Base-by-base conservation (phyloP, 92 coral and sea anemone species). In the Phenganax stokvisi region DNA sequence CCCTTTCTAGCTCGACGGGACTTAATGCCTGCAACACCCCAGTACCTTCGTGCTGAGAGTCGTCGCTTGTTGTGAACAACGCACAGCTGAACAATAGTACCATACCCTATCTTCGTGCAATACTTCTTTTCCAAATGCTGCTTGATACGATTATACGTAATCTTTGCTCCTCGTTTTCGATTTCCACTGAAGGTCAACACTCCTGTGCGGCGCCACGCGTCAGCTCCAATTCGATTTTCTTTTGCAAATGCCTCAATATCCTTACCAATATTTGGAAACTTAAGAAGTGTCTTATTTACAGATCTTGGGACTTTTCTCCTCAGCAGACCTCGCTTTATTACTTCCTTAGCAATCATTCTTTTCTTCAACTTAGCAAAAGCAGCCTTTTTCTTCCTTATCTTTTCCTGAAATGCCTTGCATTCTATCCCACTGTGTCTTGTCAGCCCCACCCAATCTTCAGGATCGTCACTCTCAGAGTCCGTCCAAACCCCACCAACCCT, bases 201-300 rank as follows among this genome's bases (percentile, higher is more conserved):
- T 7, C 87, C 85, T 0, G 90, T 87, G 25, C 84, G 72, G 6
- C 84, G 76, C 90, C 90, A 87, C 2, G 87, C 68, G 68, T 87
- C 87, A 7, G 90, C 88, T 53, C 88, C 90, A 76, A 88, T 60
- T 25, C 88, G 60, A 17, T 63, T 88, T 28, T 84, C 87, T 17
- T 72, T 59, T 0, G 83, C 89, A 84, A 79, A 87, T 7, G 56
- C 66, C 71, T 87, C 89, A 53, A 84, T 87, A 17, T 53, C 90
- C 30, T 79, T 83, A 13, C 90, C 90, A 73, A 87, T 84, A 56
- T 87, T 20, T 56, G 90, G 87, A 57, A 59, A 87, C 75, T 80
- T 84, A 2, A 62, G 55, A 2, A 87, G 54, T 12, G 85, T 84
- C 67, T 74, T 87, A 31, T 71, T 77, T 12, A 67, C 87, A 51